These are phyloP conservation scores for Trichonephila clavipes DNA, from an alignment of 1,140 invertebrate species.

Conservation along the genomic window DNA sequence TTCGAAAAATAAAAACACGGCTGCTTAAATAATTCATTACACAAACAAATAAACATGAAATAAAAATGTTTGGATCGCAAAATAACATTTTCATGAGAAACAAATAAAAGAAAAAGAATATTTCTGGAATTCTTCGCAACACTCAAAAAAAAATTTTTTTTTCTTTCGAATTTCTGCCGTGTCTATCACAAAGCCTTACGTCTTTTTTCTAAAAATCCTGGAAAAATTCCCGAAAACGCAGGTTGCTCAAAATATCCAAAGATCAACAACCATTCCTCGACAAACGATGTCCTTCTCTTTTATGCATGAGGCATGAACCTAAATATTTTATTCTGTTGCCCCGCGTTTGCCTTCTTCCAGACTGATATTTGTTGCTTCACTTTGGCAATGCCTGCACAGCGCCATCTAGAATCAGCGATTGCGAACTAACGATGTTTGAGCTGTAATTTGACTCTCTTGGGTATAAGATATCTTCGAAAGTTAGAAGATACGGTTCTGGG, in stretches of 20 bases:
- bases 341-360: conserved; percentile 24
- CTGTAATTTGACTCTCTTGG: conserved; percentile 39
- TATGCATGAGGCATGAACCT: conserved; percentile 57
- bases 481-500: neutral
- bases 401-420: neutral
- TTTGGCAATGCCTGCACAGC: conserved; percentile 28
- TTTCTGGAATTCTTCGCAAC: neutral
- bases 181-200: neutral
- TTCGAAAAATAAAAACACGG: too few species aligned
- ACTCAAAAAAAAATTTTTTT: neutral
- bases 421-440: conserved; percentile 41
- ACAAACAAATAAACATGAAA: too few species aligned
- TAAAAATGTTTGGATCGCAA: too few species aligned
- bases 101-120: neutral
- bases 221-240: neutral
- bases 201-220: conserved; percentile 4
- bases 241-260: conserved; percentile 48
- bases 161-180: neutral
- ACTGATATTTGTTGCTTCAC: conserved; percentile 41
- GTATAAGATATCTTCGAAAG: neutral
- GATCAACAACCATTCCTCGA: conserved; percentile 44
- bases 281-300: conserved; percentile 49
- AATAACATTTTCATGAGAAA: too few species aligned
- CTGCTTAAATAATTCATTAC: too few species aligned
- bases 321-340: conserved; percentile 73